A percentile compares a stretch with the other conserved stretches of the same genome.
phyloP scores from a whole-genome alignment of 2,797 vertebrate genomes.

The Enteromius thamalakanensis region DNA sequence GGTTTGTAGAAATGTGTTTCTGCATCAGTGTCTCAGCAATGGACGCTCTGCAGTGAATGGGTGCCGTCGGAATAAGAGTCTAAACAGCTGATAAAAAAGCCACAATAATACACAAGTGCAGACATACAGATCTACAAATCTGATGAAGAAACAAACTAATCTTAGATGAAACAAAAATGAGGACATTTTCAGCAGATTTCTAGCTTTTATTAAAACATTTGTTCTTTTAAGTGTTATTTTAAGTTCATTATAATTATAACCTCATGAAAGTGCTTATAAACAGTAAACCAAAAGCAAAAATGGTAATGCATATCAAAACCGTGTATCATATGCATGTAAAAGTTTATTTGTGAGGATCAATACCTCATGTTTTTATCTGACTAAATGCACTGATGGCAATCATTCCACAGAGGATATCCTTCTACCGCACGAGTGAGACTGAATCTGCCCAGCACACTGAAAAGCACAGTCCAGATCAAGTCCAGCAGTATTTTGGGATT shows the following conservation, averaged over 20 bases:
- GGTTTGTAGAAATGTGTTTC: not conserved
- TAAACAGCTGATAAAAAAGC: not conserved
- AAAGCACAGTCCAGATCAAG: slow-evolving; percentile 4
- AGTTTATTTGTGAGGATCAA: no score
- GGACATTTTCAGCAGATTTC: not conserved
- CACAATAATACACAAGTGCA: no score
- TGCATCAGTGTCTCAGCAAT: not conserved
- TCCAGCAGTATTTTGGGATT: slow-evolving; percentile 28
- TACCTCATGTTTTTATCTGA: no score
- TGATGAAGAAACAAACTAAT: not conserved
- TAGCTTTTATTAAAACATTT: not conserved
- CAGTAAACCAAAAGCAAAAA: no score
- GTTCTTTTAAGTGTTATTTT: no score
- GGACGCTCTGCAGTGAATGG: not conserved
- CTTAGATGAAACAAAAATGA: not conserved
- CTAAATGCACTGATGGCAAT: not conserved
- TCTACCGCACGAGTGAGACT: not conserved
- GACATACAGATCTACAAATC: no score
- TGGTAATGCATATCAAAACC: not conserved
- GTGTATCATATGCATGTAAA: no score
- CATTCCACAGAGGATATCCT: no score
- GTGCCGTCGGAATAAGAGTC: not conserved
- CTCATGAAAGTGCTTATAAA: no score
- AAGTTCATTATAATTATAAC: not conserved
- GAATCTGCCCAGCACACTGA: not conserved